Evolutionary conservation across 1,140 invertebrate genomes (phyloP).

Genomic region (Notospermus geniculatus): DNA sequence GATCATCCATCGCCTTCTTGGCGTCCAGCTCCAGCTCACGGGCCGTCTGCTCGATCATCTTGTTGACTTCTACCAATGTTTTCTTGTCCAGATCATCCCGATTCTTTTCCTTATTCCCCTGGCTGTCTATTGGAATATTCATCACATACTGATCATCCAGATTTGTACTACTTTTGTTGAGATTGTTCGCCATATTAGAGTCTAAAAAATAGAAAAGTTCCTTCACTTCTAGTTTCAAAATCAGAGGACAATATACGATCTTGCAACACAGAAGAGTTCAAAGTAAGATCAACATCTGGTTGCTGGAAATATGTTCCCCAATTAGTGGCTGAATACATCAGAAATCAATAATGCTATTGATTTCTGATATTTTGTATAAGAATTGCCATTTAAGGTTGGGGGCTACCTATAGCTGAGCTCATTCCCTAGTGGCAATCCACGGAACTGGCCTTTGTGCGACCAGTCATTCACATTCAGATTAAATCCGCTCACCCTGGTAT

Average conservation of each 20-base stretch:
- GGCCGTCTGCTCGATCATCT: slow-evolving; percentile 37
- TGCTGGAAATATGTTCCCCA: too few species aligned
- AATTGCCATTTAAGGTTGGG: too few species aligned
- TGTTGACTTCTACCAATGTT: slow-evolving; percentile 39
- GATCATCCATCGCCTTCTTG: slow-evolving; percentile 36
- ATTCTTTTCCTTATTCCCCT: neutral
- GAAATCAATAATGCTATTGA: too few species aligned
- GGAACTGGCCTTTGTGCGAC: too few species aligned
- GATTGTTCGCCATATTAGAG: slow-evolving; percentile 24
- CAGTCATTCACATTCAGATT: too few species aligned
- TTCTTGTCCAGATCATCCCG: slow-evolving; percentile 18
- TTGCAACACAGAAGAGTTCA: too few species aligned
- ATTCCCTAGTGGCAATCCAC: too few species aligned
- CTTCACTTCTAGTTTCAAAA: slow-evolving; percentile 12
- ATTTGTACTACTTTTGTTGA: slow-evolving; percentile 26
- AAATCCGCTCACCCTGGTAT: too few species aligned
- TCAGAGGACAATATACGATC: too few species aligned
- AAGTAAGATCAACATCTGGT: too few species aligned
- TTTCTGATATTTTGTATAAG: neutral
- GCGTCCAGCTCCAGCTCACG: slow-evolving; percentile 43
- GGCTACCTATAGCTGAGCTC: too few species aligned
- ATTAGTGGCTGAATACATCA: too few species aligned
- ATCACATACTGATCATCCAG: slow-evolving; percentile 24
- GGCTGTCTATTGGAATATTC: slow-evolving; percentile 21
- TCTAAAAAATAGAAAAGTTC: neutral